Percentiles rank a stretch among this genome's conserved stretches.
Evolutionary conservation across 2,888 invertebrate genomes (phyloP).

Genomic region (Ennomos quercinarius): DNA sequence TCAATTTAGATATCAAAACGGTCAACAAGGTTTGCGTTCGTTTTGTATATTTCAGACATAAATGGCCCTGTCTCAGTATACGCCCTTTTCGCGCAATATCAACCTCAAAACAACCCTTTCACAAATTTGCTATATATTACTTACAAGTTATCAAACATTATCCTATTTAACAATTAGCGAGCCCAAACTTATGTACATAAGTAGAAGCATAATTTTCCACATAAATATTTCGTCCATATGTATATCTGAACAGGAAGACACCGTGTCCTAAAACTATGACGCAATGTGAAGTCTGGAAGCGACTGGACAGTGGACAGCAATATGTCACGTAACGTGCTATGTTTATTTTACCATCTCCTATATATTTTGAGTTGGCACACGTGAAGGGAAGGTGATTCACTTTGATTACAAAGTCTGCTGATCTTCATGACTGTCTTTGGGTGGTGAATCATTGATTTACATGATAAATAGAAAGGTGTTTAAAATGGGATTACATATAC

Average conservation of each 20-base stretch:
- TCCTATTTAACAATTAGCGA: no score
- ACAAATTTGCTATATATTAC: no score
- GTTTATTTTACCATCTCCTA: conserved; percentile 9
- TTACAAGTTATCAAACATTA: no score
- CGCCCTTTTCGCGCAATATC: not conserved
- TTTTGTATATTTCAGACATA: no score
- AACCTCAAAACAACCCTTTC: no score
- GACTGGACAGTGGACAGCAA: conserved; percentile 7
- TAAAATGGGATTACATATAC: not conserved
- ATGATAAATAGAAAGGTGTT: not conserved
- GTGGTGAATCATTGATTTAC: conserved; percentile 1
- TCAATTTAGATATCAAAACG: no score
- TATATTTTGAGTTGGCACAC: conserved; percentile 23
- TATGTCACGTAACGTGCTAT: conserved; percentile 4
- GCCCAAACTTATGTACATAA: no score
- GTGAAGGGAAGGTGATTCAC: conserved; percentile 21
- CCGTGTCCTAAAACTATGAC: not conserved
- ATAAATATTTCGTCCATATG: no score
- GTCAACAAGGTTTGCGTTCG: no score
- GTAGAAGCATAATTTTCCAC: no score
- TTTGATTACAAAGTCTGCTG: conserved; percentile 15
- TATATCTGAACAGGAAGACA: no score
- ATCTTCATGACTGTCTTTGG: conserved; percentile 6
- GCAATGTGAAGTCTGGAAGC: conserved; percentile 3
- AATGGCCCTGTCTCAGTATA: not conserved